These are phyloP conservation scores for Actinostola sp. DNA, from an alignment of 92 coral and sea anemone genomes.

Conservation along the genomic window DNA sequence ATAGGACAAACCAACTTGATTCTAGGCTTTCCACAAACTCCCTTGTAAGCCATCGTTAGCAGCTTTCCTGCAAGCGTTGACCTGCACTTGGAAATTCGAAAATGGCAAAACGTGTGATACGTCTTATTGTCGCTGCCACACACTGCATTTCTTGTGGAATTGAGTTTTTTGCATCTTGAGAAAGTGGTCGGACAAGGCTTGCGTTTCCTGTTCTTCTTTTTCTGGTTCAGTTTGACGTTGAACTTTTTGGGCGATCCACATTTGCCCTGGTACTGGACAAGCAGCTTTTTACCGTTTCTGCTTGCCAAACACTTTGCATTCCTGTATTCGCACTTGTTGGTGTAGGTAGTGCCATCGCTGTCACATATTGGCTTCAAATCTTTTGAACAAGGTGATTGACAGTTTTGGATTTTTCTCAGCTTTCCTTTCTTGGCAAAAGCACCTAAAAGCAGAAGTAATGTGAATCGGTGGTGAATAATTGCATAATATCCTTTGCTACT, in stretches of 20 bases:
- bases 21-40: constrained; percentile 82
- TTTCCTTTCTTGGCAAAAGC: neutral
- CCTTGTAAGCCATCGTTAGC: constrained; percentile 55
- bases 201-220: constrained; percentile 10
- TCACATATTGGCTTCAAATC: constrained; percentile 61
- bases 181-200: constrained; percentile 36
- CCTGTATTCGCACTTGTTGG: constrained; percentile 61
- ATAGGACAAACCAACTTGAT: constrained; percentile 58
- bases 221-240: neutral
- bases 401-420: neutral
- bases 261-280: constrained; percentile 48
- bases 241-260: constrained; percentile 43
- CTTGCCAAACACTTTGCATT: constrained; percentile 66
- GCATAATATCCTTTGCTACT: no score
- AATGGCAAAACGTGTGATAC: constrained; percentile 74
- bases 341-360: constrained; percentile 68
- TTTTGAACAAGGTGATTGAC: neutral
- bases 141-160: constrained; percentile 60
- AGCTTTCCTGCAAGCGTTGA: constrained; percentile 53
- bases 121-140: constrained; percentile 87
- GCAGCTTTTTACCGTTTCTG: constrained; percentile 31
- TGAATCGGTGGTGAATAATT: no score
- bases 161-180: constrained; percentile 46
- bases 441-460: neutral
- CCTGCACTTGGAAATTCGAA: constrained; percentile 79